Percentiles rank a stretch among this genome's conserved stretches.
These are phyloP conservation scores for Apamea crenata DNA, from an alignment of 2,888 invertebrate genomes.

Conservation along the genomic window DNA sequence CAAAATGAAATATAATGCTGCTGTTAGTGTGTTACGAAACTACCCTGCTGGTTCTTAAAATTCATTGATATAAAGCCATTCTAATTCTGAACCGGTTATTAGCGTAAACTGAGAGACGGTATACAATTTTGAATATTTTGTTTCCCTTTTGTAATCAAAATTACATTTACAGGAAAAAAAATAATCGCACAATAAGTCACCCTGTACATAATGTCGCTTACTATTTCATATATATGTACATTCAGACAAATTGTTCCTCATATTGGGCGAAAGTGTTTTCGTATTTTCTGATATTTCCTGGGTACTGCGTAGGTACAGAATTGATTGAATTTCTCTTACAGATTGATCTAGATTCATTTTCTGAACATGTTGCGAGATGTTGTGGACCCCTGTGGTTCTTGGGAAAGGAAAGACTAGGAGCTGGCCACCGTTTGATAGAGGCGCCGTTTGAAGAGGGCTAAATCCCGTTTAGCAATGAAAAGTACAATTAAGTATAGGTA, in stretches of 20 bases:
- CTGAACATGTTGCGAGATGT: background rate
- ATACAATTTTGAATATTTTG: too few species aligned
- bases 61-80: background rate
- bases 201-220: slow-evolving; percentile 44
- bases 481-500: too few species aligned
- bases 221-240: slow-evolving; percentile 47
- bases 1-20: too few species aligned
- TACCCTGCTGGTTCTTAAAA: background rate
- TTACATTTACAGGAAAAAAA: background rate
- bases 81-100: background rate
- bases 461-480: background rate
- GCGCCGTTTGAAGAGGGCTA: background rate
- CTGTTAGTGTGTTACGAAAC: too few species aligned
- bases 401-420: too few species aligned
- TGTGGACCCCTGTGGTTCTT: background rate
- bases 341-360: slow-evolving; percentile 32
- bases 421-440: background rate
- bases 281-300: slow-evolving; percentile 37
- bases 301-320: slow-evolving; percentile 3
- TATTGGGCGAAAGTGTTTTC: slow-evolving; percentile 29
- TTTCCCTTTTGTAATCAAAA: background rate
- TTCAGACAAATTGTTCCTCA: slow-evolving; percentile 45
- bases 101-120: background rate
- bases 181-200: background rate
- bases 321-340: slow-evolving; percentile 39